These are phyloP conservation scores for Geranospiza caerulescens DNA, from an alignment of 2,797 vertebrate species.

Conservation along the genomic window DNA sequence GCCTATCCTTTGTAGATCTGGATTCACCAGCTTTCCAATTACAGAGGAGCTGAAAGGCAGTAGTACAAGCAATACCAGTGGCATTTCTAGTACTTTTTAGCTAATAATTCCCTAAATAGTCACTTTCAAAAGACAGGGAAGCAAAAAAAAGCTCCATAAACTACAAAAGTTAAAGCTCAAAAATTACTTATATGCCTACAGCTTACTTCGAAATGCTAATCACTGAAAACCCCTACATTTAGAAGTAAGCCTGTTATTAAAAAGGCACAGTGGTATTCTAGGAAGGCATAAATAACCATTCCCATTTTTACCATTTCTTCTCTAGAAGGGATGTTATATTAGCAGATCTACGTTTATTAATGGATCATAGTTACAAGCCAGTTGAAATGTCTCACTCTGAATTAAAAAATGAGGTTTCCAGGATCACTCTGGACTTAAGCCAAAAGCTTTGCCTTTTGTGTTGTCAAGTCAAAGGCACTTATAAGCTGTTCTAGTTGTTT, in stretches of 20 bases:
- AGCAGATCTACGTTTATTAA: neutral
- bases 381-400: neutral
- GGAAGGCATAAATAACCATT: neutral
- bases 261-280: neutral
- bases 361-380: neutral
- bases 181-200: neutral
- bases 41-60: neutral
- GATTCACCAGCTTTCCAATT: neutral
- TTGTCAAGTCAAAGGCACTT: neutral
- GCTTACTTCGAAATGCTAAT: neutral
- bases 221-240: neutral
- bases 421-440: neutral
- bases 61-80: neutral
- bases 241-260: neutral
- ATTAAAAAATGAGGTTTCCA: constrained; percentile 40
- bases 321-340: neutral
- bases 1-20: neutral
- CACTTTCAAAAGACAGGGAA: neutral
- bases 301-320: neutral
- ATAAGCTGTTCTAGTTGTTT: neutral
- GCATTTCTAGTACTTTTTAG: neutral
- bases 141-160: neutral
- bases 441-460: neutral
- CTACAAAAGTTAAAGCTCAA: neutral
- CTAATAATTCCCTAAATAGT: neutral